Evolutionary conservation across 1,140 invertebrate genomes (phyloP), one percentile per base, ranked within the genome.

Genomic region (Caerostris extrusa): DNA sequence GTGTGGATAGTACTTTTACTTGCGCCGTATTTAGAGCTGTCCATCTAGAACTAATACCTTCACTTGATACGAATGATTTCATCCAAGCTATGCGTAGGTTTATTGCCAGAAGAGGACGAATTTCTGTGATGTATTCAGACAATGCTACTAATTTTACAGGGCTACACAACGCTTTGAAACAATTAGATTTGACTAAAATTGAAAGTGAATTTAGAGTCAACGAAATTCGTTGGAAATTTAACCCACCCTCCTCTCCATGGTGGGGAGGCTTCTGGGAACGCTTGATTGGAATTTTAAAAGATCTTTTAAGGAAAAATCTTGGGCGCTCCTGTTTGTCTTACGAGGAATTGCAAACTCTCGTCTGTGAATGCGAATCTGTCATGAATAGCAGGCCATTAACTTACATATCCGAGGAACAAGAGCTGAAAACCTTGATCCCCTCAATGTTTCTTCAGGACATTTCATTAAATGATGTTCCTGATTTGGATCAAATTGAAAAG

Each of bases 21-120:
- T n/a, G n/a, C n/a, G n/a, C 94, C 7, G 61, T 94, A 57, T 93
- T 19, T 69, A 67, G 90, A 67, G 89, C 94, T 8, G 87, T 95
- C 19, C 94, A 96, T 81, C 69, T 96, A 17, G 96, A 96, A 81
- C 61, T 96, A 8, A 95, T 95, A 0, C 94, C 95, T 7, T 95
- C 95, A 5, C 89, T 96, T 5, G 93, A 95, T 3, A 96, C 96
- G 0, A 95, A 96, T 56, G 95, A 0, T n/a, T 96, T 96, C 88
- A 82, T 96, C 19, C 95, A 95, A 61, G 95, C 95, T 50, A 86
- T 96, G 3, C 83, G 95, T 19, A 77, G 96, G 64, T 96, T 96
- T 94, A 95, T 96, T n/a, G 95, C 58, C 8, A 60, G 58, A 60
- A 60, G 58, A 60, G 58, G 58, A 60, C 58, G 58, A 60, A 60